Evolutionary conservation across 2,888 invertebrate genomes (phyloP), one percentile per base, ranked within the genome.

Genomic region (Dryocosmus kuriphilus): DNA sequence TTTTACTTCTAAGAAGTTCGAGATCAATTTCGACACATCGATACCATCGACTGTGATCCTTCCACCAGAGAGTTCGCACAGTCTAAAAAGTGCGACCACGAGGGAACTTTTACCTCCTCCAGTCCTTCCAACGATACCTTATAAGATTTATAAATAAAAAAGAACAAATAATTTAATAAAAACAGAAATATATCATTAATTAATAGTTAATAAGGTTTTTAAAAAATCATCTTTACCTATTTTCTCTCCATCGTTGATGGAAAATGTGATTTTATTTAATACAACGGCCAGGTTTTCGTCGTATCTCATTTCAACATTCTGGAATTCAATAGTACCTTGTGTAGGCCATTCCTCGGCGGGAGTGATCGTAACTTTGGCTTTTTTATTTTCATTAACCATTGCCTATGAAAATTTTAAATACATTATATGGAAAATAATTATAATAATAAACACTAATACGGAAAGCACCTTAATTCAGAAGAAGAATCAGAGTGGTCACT

Each of bases 81-180:
- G 87, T 65, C 94, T 92, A 85, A 94, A 94, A 51, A 95, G 88
- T 4, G 93, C 93, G 62, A 92, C 92, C 8, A 93, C 92, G 0
- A 95, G 88, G 0, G 94, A 94, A 27, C 94, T 94, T 86, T 94
- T 94, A 0, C 94, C 94, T 82, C 91, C 87, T 63, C 93, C 93
- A 1, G 92, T 92, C 78, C 92, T 88, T 16, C 93, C 92, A 62
- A 93, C 90, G 62, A 93, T 92, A 65, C 93, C 93, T 92, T 79
- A 75, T 14, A 16, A 27, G 83, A 80, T 57, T 55, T 9, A 60
- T 27, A 74, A 77, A 79, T 81, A 80, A 35, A 74, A 76, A 57
- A 61, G 30, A 74, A 73, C 14, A 61, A 60, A 30, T 19, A 35
- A 71, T 8, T 22, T 30, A 1, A 19, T 46, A 30, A 71, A 9